Evolutionary conservation across 1,140 invertebrate genomes (phyloP).

Genomic region (Drosophila bocki): DNA sequence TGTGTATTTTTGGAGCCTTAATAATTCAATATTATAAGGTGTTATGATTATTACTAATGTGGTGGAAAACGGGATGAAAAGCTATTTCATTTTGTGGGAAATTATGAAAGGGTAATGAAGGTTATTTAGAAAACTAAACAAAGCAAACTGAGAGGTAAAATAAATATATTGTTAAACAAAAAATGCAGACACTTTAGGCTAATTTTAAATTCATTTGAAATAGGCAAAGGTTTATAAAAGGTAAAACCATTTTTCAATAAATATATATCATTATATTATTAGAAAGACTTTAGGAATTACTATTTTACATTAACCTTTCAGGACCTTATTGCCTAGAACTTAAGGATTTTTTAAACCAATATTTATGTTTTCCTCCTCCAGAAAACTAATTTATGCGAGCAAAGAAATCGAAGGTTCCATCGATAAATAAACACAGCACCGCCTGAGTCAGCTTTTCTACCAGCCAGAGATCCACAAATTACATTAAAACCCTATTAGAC

Average conservation of each 20-base stretch:
- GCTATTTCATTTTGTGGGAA: not conserved
- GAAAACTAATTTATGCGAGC: slow-evolving; percentile 4
- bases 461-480: slow-evolving; percentile 23
- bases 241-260: too few species aligned
- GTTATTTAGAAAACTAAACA: not conserved
- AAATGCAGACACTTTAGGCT: too few species aligned
- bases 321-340: not conserved
- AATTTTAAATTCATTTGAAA: too few species aligned
- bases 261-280: too few species aligned
- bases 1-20: not conserved
- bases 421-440: slow-evolving; percentile 17
- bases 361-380: not conserved
- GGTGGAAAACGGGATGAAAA: slow-evolving; percentile 6
- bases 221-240: too few species aligned
- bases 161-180: too few species aligned
- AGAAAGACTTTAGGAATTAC: too few species aligned
- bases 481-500: slow-evolving; percentile 44
- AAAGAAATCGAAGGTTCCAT: slow-evolving; percentile 4
- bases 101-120: not conserved
- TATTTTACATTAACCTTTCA: too few species aligned
- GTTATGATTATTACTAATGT: slow-evolving; percentile 20
- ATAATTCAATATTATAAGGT: slow-evolving; percentile 14
- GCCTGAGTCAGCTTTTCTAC: slow-evolving; percentile 4
- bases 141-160: not conserved
- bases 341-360: not conserved